phyloP scores from a whole-genome alignment of 2,113 vertebrate species.

The Lepisosteus osseus region DNA sequence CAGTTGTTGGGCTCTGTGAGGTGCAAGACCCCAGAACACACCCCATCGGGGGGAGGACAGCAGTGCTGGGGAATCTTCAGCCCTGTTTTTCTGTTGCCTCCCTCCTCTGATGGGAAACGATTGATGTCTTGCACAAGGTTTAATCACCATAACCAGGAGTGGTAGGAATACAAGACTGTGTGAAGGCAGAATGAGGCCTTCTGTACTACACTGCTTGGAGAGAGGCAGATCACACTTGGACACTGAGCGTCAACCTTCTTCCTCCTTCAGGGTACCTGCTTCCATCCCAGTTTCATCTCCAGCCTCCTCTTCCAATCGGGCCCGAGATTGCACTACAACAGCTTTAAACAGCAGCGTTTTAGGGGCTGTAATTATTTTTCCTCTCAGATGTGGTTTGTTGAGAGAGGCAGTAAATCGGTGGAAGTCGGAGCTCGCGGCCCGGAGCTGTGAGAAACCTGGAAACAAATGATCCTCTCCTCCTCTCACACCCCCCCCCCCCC shows the following conservation, averaged over 20 bases:
- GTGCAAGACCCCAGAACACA: constrained; percentile 45
- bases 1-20: constrained; percentile 35
- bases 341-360: constrained; percentile 74
- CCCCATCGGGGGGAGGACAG: constrained; percentile 49
- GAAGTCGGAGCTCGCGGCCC: constrained; percentile 73
- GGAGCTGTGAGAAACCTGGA: constrained; percentile 86
- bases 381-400: constrained; percentile 82
- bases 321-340: constrained; percentile 70
- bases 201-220: constrained; percentile 32
- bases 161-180: constrained; percentile 67
- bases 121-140: constrained; percentile 69
- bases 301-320: background rate
- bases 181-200: constrained; percentile 56
- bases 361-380: constrained; percentile 83
- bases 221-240: constrained; percentile 42
- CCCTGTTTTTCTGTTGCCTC: constrained; percentile 36
- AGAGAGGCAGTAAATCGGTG: constrained; percentile 73
- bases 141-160: constrained; percentile 70
- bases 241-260: background rate
- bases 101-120: constrained; percentile 63
- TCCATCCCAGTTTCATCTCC: background rate
- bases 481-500: constrained; percentile 35
- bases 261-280: constrained; percentile 8
- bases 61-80: constrained; percentile 51
- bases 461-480: constrained; percentile 77